Percentiles rank a stretch among this genome's conserved stretches.
Conservation (phyloP, 2,888 invertebrate species). For the Ypsolopha sequella region DNA sequence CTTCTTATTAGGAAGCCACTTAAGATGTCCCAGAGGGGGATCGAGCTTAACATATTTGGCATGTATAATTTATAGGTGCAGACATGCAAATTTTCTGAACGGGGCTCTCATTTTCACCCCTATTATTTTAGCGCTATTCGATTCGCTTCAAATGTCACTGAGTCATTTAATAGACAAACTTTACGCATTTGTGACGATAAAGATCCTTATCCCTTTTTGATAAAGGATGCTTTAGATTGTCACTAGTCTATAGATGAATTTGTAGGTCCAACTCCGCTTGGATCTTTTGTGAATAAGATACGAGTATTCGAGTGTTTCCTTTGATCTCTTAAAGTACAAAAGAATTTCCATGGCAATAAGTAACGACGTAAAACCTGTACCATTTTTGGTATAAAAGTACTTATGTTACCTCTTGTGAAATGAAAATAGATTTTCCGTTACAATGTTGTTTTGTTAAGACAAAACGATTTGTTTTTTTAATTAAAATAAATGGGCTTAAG, state of each 20-base stretch:
- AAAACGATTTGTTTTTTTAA: no score
- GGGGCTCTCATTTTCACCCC: slow-evolving; percentile 21
- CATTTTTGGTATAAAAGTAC: no score
- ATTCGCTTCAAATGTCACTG: slow-evolving; percentile 26
- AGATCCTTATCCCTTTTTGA: no score
- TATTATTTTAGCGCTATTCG: slow-evolving; percentile 30
- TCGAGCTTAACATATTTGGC: slow-evolving; percentile 39
- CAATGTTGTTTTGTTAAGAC: no score
- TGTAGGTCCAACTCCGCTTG: slow-evolving; percentile 13
- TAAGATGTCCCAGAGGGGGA: slow-evolving; percentile 30
- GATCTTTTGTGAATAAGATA: slow-evolving; percentile 43
- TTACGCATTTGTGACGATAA: no score
- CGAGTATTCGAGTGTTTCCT: slow-evolving; percentile 25
- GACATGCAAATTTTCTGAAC: slow-evolving; percentile 36
- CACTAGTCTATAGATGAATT: no score
- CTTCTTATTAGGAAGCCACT: slow-evolving; percentile 38
- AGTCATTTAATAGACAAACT: slow-evolving; percentile 19
- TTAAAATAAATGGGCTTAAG: no score
- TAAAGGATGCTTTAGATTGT: no score
- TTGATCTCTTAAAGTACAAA: slow-evolving; percentile 32
- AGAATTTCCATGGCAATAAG: slow-evolving; percentile 28
- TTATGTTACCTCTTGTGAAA: no score
- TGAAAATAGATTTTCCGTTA: no score
- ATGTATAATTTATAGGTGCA: slow-evolving; percentile 46
- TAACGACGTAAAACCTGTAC: slow-evolving; percentile 18